These are phyloP conservation scores for Pollicipes pollicipes DNA, from an alignment of 1,140 invertebrate species.

Conservation along the genomic window DNA sequence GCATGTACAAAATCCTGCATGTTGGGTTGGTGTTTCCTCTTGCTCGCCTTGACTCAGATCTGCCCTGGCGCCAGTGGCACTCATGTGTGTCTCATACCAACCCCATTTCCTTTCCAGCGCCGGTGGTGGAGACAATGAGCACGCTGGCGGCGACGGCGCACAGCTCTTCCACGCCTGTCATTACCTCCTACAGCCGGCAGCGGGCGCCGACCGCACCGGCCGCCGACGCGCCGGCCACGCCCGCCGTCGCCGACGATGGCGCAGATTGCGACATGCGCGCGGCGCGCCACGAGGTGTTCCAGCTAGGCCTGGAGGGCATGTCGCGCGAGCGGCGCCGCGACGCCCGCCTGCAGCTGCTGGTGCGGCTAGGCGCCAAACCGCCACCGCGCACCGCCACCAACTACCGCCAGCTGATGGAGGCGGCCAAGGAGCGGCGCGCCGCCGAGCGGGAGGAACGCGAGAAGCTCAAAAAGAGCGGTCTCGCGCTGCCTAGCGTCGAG, in stretches of 20 bases:
- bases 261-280: not conserved
- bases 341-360: not conserved
- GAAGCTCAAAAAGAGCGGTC: not conserved
- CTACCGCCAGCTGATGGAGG: not conserved
- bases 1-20: no score
- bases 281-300: not conserved
- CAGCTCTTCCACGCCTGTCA: not conserved
- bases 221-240: no score
- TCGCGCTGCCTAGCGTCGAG: not conserved
- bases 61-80: no score
- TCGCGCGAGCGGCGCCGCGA: not conserved
- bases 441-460: not conserved
- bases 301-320: not conserved
- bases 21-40: no score
- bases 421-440: not conserved
- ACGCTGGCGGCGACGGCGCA: not conserved
- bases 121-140: not conserved
- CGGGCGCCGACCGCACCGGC: no score
- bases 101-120: not conserved
- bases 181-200: not conserved
- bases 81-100: no score
- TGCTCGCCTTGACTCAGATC: no score
- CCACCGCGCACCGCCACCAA: not conserved
- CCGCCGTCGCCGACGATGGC: no score
- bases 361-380: slow-evolving; percentile 3